Evolutionary conservation across 2,797 vertebrate species (phyloP), one percentile per base, ranked within the genome.

Genomic region (Cheracebus regulus): DNA sequence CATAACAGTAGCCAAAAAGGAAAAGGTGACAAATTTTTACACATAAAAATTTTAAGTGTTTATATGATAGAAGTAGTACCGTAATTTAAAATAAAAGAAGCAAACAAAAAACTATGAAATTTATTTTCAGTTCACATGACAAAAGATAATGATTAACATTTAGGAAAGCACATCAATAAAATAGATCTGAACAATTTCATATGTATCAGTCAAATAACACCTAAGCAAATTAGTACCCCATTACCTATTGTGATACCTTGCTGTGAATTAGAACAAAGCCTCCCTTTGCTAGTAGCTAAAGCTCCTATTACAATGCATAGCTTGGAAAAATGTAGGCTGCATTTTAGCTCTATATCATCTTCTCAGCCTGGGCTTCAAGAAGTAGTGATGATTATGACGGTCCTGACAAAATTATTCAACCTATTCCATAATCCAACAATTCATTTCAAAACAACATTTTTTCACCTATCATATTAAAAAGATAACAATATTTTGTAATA

Each of bases 291-390:
- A 80, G 28, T 14, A 80, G 28, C 36, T 39, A 73, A 70, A 33
- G 2, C 2, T 7, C 1, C 7, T 5, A 55, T 9, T 22, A 90
- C 22, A 41, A 1, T 2, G 7, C 4, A 41, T 1, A 61, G 15
- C 5, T 7, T 36, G 58, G 48, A 82, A 84, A 46, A 7, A 22
- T 83, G 2, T 7, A 20, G 41, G 1, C 26, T 70, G 5, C 12
- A 39, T 78, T 80, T 86, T 10, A 24, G 28, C 28, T 57, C 19
- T 58, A 20, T 39, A 13, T 26, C 2, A 33, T 33, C 4, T 24
- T 12, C 1, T 50, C 4, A 11, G 6, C 11, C 61, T 50, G n/a
- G 8, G 4, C 2, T 8, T 72, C 28, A 20, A 2, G 12, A 5
- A 24, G 4, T 19, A 76, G 12, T 79, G 33, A 50, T 39, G 9